These are phyloP conservation scores for Synaphobranchus kaupii DNA, from an alignment of 2,797 vertebrate genomes.

Conservation along the genomic window DNA sequence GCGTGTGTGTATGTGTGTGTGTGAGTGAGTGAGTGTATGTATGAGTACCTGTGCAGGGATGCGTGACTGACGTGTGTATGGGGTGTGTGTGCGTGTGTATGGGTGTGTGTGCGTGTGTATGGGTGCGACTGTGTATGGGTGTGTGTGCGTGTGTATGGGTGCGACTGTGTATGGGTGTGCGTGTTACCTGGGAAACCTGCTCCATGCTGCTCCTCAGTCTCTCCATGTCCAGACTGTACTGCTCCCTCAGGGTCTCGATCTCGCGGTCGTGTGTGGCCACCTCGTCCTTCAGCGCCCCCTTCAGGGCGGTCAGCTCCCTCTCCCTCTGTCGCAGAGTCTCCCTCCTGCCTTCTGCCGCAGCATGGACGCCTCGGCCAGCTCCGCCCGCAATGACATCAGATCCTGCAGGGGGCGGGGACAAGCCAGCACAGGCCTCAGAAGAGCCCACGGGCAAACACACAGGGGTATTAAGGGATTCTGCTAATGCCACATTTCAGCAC, in stretches of 20 bases:
- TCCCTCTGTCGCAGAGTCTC: conserved; percentile 83
- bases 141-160: too few species aligned
- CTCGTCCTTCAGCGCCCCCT: conserved; percentile 92
- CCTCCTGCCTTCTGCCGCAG: conserved; percentile 81
- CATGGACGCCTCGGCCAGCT: conserved; percentile 75
- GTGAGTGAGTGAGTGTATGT: neutral
- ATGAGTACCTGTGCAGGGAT: accelerated
- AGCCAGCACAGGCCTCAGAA: neutral
- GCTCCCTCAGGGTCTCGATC: conserved; percentile 81
- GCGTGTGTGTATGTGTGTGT: neutral
- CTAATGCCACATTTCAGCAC: neutral
- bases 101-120: too few species aligned
- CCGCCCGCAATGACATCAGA: conserved; percentile 73
- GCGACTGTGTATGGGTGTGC: neutral
- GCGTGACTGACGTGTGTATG: too few species aligned
- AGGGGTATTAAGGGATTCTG: neutral
- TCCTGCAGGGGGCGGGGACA: conserved; percentile 68
- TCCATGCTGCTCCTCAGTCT: conserved; percentile 86
- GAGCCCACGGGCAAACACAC: neutral
- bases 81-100: too few species aligned
- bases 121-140: neutral
- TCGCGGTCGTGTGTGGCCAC: conserved; percentile 87
- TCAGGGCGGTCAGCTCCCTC: conserved; percentile 87
- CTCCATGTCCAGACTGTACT: conserved; percentile 86
- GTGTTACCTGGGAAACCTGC: conserved; percentile 82